Evolutionary conservation across 2,797 vertebrate genomes (phyloP).

Genomic region (Neoniphon sammara): DNA sequence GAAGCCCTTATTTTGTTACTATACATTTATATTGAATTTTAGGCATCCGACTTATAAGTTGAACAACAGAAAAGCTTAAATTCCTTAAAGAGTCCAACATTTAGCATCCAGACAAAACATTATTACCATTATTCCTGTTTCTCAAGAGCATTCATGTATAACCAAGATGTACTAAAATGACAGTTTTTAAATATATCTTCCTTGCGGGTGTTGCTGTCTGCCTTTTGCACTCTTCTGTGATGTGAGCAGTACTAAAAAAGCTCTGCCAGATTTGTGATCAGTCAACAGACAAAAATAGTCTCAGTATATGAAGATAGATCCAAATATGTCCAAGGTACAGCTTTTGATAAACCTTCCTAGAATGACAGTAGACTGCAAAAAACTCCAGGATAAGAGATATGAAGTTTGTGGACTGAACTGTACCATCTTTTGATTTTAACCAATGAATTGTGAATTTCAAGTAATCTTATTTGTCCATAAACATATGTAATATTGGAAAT

Average conservation of each 20-base stretch:
- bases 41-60: too few species aligned
- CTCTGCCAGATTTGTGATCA: conserved; percentile 25
- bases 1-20: too few species aligned
- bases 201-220: neutral
- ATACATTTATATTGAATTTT: neutral
- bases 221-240: neutral
- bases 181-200: neutral
- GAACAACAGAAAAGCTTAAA: too few species aligned
- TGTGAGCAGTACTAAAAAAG: neutral
- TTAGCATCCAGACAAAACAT: neutral
- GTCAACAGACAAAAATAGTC: conserved; percentile 46
- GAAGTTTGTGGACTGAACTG: too few species aligned
- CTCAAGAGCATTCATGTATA: neutral
- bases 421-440: too few species aligned
- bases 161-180: neutral
- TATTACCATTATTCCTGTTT: neutral
- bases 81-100: neutral
- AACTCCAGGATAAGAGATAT: neutral
- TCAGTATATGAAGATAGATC: conserved; percentile 46
- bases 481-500: too few species aligned
- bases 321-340: conserved; percentile 10
- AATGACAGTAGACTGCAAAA: neutral
- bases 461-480: too few species aligned
- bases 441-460: too few species aligned
- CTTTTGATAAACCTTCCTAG: neutral